Conservation (phyloP, 2,888 invertebrate genomes). For the Cistogaster globosa region DNA sequence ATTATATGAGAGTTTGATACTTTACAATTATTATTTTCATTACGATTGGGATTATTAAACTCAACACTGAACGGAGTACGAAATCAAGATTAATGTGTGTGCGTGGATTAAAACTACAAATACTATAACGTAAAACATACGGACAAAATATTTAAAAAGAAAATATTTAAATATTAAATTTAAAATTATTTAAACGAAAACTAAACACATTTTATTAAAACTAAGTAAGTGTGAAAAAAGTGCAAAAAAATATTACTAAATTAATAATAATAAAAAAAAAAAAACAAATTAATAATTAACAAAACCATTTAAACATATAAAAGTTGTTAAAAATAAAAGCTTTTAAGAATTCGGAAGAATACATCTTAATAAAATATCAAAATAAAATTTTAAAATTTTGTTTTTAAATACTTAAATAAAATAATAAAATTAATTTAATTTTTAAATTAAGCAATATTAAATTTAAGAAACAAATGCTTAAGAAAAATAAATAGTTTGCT, state of each 20-base stretch:
- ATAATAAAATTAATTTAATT: neutral
- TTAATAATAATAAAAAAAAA: neutral
- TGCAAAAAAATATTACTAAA: neutral
- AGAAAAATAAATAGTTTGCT: neutral
- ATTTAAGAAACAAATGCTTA: neutral
- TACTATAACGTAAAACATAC: slow-evolving; percentile 21
- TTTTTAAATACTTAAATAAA: neutral
- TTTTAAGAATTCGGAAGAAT: neutral
- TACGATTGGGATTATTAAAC: slow-evolving; percentile 46
- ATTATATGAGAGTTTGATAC: slow-evolving; percentile 19
- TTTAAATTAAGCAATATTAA: neutral
- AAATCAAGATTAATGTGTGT: slow-evolving; percentile 21
- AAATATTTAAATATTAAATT: neutral
- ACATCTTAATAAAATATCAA: neutral
- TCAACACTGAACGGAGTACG: slow-evolving; percentile 34
- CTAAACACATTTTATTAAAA: neutral
- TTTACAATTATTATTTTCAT: slow-evolving; percentile 28
- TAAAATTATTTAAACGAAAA: neutral
- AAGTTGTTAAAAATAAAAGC: neutral
- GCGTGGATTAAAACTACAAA: slow-evolving; percentile 43
- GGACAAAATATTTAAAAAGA: slow-evolving; percentile 23
- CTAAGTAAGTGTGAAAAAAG: neutral
- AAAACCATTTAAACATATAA: neutral
- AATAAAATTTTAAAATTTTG: neutral
- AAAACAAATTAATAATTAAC: too few relatives aligned